Conservation (phyloP, 2,113 vertebrate genomes). For the Fulica atra region DNA sequence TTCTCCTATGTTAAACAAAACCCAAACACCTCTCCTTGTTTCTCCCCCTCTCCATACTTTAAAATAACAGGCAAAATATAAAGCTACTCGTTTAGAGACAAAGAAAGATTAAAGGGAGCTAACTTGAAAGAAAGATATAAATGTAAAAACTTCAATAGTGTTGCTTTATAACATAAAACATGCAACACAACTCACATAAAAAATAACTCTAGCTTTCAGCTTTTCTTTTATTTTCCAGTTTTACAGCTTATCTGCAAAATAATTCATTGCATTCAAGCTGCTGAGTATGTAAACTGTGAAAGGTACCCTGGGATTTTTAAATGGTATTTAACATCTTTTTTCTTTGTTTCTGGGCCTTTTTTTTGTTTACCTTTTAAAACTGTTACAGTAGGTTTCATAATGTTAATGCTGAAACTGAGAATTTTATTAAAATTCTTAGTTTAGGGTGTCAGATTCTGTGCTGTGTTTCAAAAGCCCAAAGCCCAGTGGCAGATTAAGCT, state of each 20-base stretch:
- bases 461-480: background rate
- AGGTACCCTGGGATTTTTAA: background rate
- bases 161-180: background rate
- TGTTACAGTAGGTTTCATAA: background rate
- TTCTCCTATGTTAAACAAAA: background rate
- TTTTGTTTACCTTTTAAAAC: background rate
- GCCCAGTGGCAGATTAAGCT: background rate
- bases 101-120: slow-evolving; percentile 9
- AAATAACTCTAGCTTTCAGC: background rate
- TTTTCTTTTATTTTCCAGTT: background rate
- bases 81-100: background rate
- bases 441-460: background rate
- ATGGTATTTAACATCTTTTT: background rate
- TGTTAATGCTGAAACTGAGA: background rate
- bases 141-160: background rate
- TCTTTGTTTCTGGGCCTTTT: background rate
- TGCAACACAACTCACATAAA: background rate
- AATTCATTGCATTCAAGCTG: background rate
- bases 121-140: slow-evolving; percentile 21
- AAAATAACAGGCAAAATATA: background rate
- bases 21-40: background rate
- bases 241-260: background rate
- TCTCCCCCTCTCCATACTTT: background rate
- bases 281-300: background rate
- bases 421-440: background rate